Evolutionary conservation across 2,113 vertebrate species (phyloP).

Genomic region (Cavia aperea): DNA sequence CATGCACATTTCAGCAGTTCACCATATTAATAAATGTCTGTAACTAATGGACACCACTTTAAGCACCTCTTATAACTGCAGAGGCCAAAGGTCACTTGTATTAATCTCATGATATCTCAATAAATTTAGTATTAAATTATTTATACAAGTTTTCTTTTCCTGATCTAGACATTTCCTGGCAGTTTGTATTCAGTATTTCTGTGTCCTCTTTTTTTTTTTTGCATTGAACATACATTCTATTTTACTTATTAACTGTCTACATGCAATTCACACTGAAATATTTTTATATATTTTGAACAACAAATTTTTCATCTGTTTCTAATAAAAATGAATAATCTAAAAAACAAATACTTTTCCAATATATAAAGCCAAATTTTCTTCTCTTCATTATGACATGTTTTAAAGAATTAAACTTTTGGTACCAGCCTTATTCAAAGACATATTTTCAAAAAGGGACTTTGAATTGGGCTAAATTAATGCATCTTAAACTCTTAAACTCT

Average conservation of each 20-base stretch:
- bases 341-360: conserved; percentile 17
- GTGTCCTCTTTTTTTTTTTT: background rate
- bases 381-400: background rate
- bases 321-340: background rate
- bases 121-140: background rate
- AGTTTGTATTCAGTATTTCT: background rate
- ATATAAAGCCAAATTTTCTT: background rate
- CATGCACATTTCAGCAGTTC: background rate
- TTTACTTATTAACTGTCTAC: background rate
- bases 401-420: background rate
- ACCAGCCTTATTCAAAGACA: conserved; percentile 12
- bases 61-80: background rate
- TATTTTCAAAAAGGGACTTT: conserved; percentile 13
- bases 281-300: conserved; percentile 24
- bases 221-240: background rate
- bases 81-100: background rate
- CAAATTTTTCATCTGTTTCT: background rate
- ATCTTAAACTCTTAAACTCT: background rate
- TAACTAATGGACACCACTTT: background rate
- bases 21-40: background rate
- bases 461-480: background rate
- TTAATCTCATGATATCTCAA: background rate
- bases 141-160: background rate
- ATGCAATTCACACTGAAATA: background rate
- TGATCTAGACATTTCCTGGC: background rate